A percentile compares a stretch with the other conserved stretches of the same genome.
Conservation (phyloP, 2,113 vertebrate genomes). For the Plecturocebus donacophilus region DNA sequence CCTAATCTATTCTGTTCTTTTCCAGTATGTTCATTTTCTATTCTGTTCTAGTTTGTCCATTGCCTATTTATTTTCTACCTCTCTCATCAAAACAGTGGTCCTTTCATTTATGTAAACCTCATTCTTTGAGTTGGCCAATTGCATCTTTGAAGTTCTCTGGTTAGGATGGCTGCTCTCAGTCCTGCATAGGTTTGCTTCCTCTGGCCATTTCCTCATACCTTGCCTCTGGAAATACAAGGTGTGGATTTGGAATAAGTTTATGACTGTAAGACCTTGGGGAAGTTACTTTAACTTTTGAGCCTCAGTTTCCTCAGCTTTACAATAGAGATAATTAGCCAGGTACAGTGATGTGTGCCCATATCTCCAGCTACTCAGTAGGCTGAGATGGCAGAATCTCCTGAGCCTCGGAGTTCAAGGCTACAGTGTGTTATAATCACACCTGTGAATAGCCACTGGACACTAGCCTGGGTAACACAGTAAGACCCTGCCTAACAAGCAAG, state of each 20-base stretch:
- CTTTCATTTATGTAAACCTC: background rate
- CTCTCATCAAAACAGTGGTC: background rate
- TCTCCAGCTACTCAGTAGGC: background rate
- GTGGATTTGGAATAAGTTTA: background rate
- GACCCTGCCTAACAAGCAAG: too few species aligned
- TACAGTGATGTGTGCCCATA: background rate
- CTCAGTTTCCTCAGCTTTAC: slow-evolving; percentile 32
- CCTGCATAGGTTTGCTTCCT: background rate
- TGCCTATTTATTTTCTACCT: background rate
- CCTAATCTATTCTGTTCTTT: background rate
- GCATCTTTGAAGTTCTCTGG: background rate
- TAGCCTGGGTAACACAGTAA: too few species aligned
- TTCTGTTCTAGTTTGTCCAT: background rate
- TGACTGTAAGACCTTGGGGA: background rate
- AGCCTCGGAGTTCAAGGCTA: too few species aligned
- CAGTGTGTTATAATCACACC: too few species aligned
- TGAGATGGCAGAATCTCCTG: background rate
- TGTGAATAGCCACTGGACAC: too few species aligned
- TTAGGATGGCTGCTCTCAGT: background rate
- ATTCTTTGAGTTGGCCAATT: background rate
- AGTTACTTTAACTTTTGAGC: background rate
- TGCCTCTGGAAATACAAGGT: slow-evolving; percentile 21
- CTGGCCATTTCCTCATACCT: background rate
- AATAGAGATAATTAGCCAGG: background rate
- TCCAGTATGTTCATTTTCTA: background rate